Percentiles rank a stretch among this genome's conserved stretches.
Conservation (phyloP, 2,888 invertebrate species). For the Drosophila eohydei region DNA sequence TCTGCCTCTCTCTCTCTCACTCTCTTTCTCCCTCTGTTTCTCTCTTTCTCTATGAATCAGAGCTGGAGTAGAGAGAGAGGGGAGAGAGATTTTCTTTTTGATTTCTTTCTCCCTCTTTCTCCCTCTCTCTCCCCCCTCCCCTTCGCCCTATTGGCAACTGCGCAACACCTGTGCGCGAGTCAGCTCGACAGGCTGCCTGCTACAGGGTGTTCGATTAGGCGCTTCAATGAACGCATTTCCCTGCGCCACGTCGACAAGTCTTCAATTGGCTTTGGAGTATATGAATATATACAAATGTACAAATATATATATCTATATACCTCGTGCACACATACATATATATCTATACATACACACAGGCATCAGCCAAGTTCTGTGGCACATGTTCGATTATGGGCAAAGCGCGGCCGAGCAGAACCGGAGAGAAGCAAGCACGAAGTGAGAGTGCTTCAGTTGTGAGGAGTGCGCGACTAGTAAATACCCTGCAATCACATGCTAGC, state of each 20-base stretch:
- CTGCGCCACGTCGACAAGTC: conserved; percentile 32
- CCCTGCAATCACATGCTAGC: not conserved
- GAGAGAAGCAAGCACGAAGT: conserved; percentile 18
- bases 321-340: not conserved
- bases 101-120: too few species aligned
- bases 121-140: not conserved
- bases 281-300: not conserved
- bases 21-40: not conserved
- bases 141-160: conserved; percentile 11
- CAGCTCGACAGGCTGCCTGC: conserved; percentile 29
- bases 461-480: not conserved
- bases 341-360: not conserved
- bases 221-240: conserved; percentile 60
- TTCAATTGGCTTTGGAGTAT: conserved; percentile 25
- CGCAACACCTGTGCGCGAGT: conserved; percentile 61
- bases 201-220: conserved; percentile 52
- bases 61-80: too few species aligned
- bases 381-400: conserved; percentile 70
- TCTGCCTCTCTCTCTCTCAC: not conserved
- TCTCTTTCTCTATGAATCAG: too few species aligned
- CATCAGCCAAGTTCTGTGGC: conserved; percentile 11
- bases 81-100: not conserved
- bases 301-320: not conserved
- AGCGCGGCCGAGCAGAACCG: conserved; percentile 82
- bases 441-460: not conserved